Base-by-base conservation (phyloP, 2,113 vertebrate genomes). In the Antigone vipio region DNA sequence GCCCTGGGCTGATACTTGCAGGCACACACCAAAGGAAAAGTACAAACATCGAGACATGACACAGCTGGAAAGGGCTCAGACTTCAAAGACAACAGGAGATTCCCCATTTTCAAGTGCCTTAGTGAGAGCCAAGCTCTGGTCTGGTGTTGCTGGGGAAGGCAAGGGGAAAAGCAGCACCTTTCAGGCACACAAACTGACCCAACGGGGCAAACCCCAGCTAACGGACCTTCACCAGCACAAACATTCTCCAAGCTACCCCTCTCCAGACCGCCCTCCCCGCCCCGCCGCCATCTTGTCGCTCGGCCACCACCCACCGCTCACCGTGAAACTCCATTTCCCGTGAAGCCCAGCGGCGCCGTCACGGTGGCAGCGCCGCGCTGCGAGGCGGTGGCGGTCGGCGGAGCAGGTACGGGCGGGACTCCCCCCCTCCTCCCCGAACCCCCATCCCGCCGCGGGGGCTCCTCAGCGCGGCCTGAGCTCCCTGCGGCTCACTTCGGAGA, bases 191-290 rank as follows among this genome's bases (percentile, higher is more conserved):
- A 14, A 13, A 23, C 0, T 4, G 38, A 20, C 19, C 19, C 22
- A 20, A 10, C 13, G 1, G 2, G 0, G 2, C 66, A 32, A 42
- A 15, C 8, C 12, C 74, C 34, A 32, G 0, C 26, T 2, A 16
- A 8, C 53, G 17, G 14, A 6, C 5, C 4, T 3, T 6, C 38
- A 3, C 18, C 4, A 1, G 4, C 7, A 2, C 58, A 32, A 44
- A 29, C 35, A 7, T 1, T 20, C 5, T 3, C 23, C 2, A 5
- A 17, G 16, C 1, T 12, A 0, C 18, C 3, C 1, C 21, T 2
- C 12, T 1, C 8, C 23, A 2, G 1, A 5, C 20, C 5, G 11
- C 13, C 21, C 34, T 5, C 9, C 12, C 26, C 9, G 3, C 64
- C 50, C 62, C 26, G 47, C 71, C 75, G 66, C 86, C 80, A 89